Evolutionary conservation across 2,797 vertebrate genomes (phyloP), one percentile per base, ranked within the genome.

Genomic region (Lepidocolaptes lacrymiger): DNA sequence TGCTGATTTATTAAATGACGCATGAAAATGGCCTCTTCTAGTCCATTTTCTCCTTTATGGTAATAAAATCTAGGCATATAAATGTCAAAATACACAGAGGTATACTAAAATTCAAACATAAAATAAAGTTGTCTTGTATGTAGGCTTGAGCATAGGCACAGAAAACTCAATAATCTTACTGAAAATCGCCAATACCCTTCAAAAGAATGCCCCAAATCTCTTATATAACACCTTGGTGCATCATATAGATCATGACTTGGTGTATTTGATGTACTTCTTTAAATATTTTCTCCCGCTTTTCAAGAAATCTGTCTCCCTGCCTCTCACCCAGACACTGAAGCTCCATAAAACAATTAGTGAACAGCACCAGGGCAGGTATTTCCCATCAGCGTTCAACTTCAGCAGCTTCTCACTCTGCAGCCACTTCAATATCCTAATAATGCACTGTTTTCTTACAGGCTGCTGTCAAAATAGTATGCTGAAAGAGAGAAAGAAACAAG

Each of bases 1-100:
- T 41, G 55, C 22, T 94, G 52, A 87, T 89, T 93, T 88, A 91
- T 89, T 85, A 82, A 92, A 79, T 17, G 19, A 52, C 48, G 91
- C 4, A 30, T 28, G 17, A 17, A 88, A 95, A 94, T 67, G 63
- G 54, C 55, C 24, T 69, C 12, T 32, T 34, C 55, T 30, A 91
- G 41, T 87, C 28, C 52, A 59, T 79, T 93, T 93, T 79, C 71
- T 76, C 15, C 49, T 63, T 11, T 26, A 30, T 26, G 54, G 41
- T 63, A 82, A 76, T 82, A 91, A 86, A 93, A 78, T 44, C 48
- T 69, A 76, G 86, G 37, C 27, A 78, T 44, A 46, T 12, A 58
- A 46, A 64, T 54, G 17, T 78, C 66, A 80, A 88, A 88, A 61
- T 76, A 30, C 48, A 55, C 69, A 30, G 28, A 76, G 16, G n/a